These are phyloP conservation scores for Lates calcarifer DNA, from an alignment of 2,113 vertebrate species.

Conservation along the genomic window DNA sequence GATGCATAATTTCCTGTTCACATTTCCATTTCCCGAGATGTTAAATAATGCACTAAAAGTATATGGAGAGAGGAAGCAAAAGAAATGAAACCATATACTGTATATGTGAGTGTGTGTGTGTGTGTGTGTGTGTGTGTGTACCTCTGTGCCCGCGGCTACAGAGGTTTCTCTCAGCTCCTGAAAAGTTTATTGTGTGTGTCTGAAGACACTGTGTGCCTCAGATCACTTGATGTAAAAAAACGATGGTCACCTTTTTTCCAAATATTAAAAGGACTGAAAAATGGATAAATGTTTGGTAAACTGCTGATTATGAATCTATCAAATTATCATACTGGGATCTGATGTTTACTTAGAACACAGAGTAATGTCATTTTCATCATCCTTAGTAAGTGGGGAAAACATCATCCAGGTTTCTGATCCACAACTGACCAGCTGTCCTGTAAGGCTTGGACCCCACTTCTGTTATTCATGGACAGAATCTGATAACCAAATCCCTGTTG, in stretches of 20 bases:
- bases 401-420: background rate
- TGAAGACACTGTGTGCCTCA: background rate
- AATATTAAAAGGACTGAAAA: too few relatives aligned
- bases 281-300: too few relatives aligned
- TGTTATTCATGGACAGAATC: background rate
- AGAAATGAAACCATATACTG: constrained; percentile 39
- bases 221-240: background rate
- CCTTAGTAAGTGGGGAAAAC: background rate
- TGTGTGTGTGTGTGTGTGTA: background rate
- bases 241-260: too few relatives aligned
- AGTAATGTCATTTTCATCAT: too few relatives aligned
- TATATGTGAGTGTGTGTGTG: background rate
- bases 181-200: background rate
- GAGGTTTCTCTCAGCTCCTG: background rate
- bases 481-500: too few relatives aligned
- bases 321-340: too few relatives aligned
- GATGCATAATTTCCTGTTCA: constrained; percentile 65
- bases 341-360: too few relatives aligned
- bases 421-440: background rate
- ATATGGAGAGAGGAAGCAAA: constrained; percentile 51
- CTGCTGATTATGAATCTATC: too few relatives aligned
- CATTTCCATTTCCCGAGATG: constrained; percentile 59
- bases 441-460: too few relatives aligned
- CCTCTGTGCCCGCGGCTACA: background rate
- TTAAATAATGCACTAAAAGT: constrained; percentile 66